Conservation (phyloP, 2,888 invertebrate genomes). For the Pardosa pseudoannulata region DNA sequence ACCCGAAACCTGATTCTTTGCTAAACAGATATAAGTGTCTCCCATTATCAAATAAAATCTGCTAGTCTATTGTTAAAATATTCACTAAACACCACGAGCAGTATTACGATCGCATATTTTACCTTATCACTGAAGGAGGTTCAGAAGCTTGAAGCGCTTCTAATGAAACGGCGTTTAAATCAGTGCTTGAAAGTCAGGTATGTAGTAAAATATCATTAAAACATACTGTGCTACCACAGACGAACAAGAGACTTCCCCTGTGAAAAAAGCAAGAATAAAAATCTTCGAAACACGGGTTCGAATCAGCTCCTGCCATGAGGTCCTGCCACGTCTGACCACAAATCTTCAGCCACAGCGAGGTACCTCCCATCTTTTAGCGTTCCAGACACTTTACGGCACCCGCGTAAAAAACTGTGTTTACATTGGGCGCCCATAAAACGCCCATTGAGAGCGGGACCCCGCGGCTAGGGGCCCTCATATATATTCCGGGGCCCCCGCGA, state of each 20-base stretch:
- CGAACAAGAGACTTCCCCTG: not conserved
- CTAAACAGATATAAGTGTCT: too few species aligned
- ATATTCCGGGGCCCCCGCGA: slow-evolving; percentile 19
- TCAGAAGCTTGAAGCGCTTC: not conserved
- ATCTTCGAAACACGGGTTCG: not conserved
- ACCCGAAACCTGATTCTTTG: too few species aligned
- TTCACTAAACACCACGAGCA: too few species aligned
- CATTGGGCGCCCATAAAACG: slow-evolving; percentile 69
- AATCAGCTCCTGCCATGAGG: slow-evolving; percentile 46
- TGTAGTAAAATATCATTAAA: slow-evolving; percentile 15
- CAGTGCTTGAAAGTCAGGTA: not conserved
- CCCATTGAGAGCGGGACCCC: slow-evolving; percentile 37
- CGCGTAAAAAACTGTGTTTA: slow-evolving; percentile 56
- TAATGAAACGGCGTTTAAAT: not conserved
- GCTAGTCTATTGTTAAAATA: too few species aligned
- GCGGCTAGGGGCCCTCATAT: slow-evolving; percentile 24
- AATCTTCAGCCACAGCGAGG: slow-evolving; percentile 52
- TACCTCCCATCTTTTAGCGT: slow-evolving; percentile 55
- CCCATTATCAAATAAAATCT: too few species aligned
- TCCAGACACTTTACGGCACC: slow-evolving; percentile 60
- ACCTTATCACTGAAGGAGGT: not conserved
- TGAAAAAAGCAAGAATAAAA: not conserved
- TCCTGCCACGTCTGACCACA: slow-evolving; percentile 44
- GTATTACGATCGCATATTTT: slow-evolving; percentile 1
- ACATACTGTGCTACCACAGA: not conserved